These are phyloP conservation scores for Drosophila antonietae DNA, from an alignment of 2,888 invertebrate species.

Conservation along the genomic window DNA sequence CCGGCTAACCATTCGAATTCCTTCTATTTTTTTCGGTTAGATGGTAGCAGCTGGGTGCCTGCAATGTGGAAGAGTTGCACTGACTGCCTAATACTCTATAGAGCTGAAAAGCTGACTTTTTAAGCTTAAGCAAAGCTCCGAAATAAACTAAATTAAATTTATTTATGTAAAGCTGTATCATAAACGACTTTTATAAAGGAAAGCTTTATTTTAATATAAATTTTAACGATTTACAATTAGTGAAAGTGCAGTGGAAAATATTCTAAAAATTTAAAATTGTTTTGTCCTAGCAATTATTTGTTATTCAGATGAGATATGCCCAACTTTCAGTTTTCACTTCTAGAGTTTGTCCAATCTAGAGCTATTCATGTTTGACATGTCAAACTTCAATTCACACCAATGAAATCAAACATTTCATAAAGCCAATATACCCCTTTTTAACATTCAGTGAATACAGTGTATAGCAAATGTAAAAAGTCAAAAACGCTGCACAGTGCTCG, in stretches of 20 bases:
- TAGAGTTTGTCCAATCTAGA: too few relatives aligned
- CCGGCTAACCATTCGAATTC: slow-evolving; percentile 13
- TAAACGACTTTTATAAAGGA: too few relatives aligned
- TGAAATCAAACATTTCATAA: background rate
- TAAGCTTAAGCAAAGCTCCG: too few relatives aligned
- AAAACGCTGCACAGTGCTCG: slow-evolving; percentile 32
- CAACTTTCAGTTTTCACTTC: background rate
- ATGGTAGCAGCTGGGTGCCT: slow-evolving; percentile 2
- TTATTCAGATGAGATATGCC: background rate
- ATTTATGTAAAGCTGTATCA: too few relatives aligned
- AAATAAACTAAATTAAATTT: too few relatives aligned
- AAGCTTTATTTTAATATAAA: too few relatives aligned
- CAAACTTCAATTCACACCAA: background rate
- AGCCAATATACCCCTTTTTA: background rate
- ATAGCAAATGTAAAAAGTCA: slow-evolving; percentile 41
- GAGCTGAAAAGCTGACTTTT: background rate
- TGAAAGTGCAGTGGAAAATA: too few relatives aligned
- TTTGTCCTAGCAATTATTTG: background rate
- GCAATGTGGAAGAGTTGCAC: background rate
- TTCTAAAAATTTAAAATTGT: too few relatives aligned
- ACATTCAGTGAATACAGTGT: background rate
- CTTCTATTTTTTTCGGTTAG: slow-evolving; percentile 1
- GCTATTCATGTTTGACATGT: too few relatives aligned
- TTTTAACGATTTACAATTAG: too few relatives aligned
- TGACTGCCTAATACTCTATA: background rate